Evolutionary conservation across 2,113 vertebrate genomes (phyloP), one percentile per base, ranked within the genome.

Genomic region (Pagrus major): DNA sequence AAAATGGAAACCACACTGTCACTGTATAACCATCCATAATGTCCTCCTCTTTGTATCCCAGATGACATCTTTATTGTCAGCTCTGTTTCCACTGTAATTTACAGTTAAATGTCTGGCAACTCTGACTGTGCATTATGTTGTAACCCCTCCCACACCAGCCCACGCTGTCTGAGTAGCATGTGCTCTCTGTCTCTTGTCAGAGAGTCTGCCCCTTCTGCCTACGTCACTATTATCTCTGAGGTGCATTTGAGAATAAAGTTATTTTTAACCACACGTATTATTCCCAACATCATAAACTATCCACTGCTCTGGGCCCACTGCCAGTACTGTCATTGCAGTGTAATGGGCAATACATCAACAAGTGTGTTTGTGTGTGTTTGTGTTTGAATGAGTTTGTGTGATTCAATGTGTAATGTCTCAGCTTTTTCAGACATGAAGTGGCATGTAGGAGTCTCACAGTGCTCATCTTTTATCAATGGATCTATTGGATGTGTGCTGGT

Each of bases 271-370:
- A 15, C 5, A 46, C 29, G 55, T 88, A 77, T 89, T 92, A 89
- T 87, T 85, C 73, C 83, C 66, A 87, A 83, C 77, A 88, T 89
- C 76, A 92, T 92, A 86, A 91, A 93, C 73, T 82, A 89, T 86
- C 80, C 70, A 76, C n/a, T 68, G 72, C 85, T 82, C 72, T 88
- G 73, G 91, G 87, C 78, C 55, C 10, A 51, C 54, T 84, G 87
- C 86, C 83, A 88, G 67, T 31, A 59, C 78, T 89, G 82, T 89
- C 92, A 89, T 46, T 68, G 67, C 78, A 64, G 39, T 79, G 71
- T 89, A 90, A 92, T 86, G 88, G 82, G 82, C 84, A 86, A 85
- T 90, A 85, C 80, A 92, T 90, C 84, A 92, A 89, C 85, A 78
- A 44, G 73, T 77, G 74, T 51, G 49, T 71, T 71, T 76, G 71